Evolutionary conservation across 2,888 invertebrate species (phyloP), one percentile per base, ranked within the genome.

Genomic region (Chaitophorus viminalis): DNA sequence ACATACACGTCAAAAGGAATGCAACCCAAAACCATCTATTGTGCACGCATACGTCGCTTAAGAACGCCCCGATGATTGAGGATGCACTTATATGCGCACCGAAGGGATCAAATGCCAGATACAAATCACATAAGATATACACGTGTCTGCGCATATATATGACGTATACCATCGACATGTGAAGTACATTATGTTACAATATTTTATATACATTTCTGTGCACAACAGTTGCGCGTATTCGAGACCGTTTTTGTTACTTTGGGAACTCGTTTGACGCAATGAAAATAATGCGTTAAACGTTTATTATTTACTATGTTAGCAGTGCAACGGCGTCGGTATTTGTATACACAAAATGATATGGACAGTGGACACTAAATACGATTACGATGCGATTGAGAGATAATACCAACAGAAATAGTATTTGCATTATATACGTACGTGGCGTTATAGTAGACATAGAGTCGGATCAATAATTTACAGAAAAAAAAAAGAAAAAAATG

Each of bases 1-100:
- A n/a, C n/a, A n/a, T 39, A 11, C 1, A 79, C 87, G 75, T 29
- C 81, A n/a, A 60, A 33, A 52, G 65, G 87, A 87, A 87, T 87
- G 79, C 79, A 39, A 79, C 79, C 36, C 60, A 18, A 87, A 79
- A 87, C 86, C 78, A n/a, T 17, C 74, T 70, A 29, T 39, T 60
- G 25, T 68, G 18, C 14, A 9, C 77, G n/a, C 14, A 2, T 18
- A n/a, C 31, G 46, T 54, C 21, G 9, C 31, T 25, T 17, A 11
- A 60, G n/a, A 39, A 52, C 85, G 77, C 78, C 72, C 78, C 8
- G 54, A 36, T 33, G 77, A 72, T 79, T 79, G 68, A 79, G 54
- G 21, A 72, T 70, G 33, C 65, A 17, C 29, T 33, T 46, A 54
- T 75, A 39, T n/a, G n/a, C 52, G n/a, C 9, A 68, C 36, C 36